phyloP scores from a whole-genome alignment of 2,888 invertebrate species.

The Andrena fulva region DNA sequence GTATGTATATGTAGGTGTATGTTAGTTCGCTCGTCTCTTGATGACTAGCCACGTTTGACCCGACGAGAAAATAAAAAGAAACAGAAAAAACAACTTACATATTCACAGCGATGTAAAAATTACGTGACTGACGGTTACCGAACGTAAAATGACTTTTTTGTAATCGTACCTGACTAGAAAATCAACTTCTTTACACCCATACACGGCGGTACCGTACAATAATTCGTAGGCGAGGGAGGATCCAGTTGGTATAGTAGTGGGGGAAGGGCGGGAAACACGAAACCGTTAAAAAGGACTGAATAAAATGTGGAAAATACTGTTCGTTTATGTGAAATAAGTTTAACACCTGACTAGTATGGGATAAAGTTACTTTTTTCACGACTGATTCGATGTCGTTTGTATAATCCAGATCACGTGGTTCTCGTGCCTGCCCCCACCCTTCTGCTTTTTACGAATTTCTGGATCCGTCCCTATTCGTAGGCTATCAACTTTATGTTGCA shows the following conservation, averaged over 20 bases:
- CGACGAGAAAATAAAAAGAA: neutral
- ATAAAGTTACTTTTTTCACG: neutral
- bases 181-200: conserved; percentile 62
- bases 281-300: neutral
- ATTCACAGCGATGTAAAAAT: conserved; percentile 62
- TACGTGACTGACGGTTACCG: conserved; percentile 26
- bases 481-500: conserved; percentile 75
- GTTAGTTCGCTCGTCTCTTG: conserved; percentile 8
- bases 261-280: neutral
- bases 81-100: conserved; percentile 43
- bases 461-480: conserved; percentile 63
- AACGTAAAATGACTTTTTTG: conserved; percentile 61
- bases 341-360: neutral
- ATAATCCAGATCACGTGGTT: neutral
- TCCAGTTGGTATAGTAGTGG: conserved; percentile 12
- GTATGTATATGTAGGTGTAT: neutral
- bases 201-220: conserved; percentile 66
- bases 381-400: neutral
- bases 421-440: neutral
- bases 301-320: neutral
- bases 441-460: neutral
- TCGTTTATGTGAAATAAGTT: neutral
- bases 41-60: conserved; percentile 19
- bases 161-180: conserved; percentile 76
- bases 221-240: conserved; percentile 66